Evolutionary conservation across 2,888 invertebrate genomes (phyloP).

Genomic region (Galeopsomyia nigrocyanea): DNA sequence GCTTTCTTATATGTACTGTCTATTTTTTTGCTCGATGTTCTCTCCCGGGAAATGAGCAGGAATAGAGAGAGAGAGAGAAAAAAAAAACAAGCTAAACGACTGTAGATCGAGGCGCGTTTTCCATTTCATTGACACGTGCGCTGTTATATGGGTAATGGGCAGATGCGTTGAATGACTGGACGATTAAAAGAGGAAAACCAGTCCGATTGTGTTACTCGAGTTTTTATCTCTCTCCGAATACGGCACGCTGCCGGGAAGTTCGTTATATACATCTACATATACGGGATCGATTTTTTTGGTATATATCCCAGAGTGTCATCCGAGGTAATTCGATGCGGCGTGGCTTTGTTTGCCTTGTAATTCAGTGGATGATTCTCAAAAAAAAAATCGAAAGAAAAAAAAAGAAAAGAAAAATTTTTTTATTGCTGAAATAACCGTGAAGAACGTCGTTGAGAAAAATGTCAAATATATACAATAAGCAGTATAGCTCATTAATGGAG

Average conservation of each 20-base stretch:
- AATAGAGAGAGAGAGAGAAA: not conserved
- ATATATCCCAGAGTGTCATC: constrained; percentile 13
- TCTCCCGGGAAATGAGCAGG: not conserved
- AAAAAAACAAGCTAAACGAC: too few relatives aligned
- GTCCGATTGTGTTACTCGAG: not conserved
- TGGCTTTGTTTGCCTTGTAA: not conserved
- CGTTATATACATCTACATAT: too few relatives aligned
- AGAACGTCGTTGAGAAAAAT: too few relatives aligned
- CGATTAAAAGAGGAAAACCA: constrained; percentile 10
- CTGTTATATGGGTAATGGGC: not conserved
- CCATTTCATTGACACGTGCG: constrained; percentile 31
- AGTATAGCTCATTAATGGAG: too few relatives aligned
- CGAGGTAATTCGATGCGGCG: constrained; percentile 24
- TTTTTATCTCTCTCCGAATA: not conserved
- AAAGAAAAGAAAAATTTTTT: too few relatives aligned
- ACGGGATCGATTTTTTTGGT: too few relatives aligned
- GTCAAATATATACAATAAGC: too few relatives aligned
- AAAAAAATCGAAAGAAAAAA: not conserved
- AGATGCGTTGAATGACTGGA: constrained; percentile 31
- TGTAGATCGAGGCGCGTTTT: not conserved
- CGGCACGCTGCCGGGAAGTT: constrained; percentile 11
- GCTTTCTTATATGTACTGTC: not conserved
- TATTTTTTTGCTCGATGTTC: not conserved
- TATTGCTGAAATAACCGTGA: too few relatives aligned
- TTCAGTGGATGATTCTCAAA: not conserved